Evolutionary conservation across 92 coral and sea anemone species (phyloP).

Genomic region (Porites rus): DNA sequence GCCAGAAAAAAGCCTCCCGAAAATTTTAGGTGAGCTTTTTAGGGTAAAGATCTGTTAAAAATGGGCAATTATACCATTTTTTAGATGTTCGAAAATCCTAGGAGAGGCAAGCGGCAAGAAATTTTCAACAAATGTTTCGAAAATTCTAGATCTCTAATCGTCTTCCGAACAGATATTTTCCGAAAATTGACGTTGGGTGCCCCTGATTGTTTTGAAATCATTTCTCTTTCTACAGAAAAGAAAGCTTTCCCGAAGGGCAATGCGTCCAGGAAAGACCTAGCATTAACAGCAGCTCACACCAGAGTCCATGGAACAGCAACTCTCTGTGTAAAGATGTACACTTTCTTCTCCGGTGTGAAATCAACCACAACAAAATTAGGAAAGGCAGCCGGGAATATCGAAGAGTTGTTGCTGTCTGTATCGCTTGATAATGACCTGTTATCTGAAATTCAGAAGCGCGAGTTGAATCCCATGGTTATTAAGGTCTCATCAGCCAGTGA

Average conservation of each 20-base stretch:
- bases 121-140: too few species aligned
- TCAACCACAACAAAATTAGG: slow-evolving; percentile 72
- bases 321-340: slow-evolving; percentile 72
- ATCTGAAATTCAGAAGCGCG: slow-evolving; percentile 78
- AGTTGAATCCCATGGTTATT: slow-evolving; percentile 94
- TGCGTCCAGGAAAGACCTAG: slow-evolving; percentile 62
- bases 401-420: slow-evolving; percentile 84
- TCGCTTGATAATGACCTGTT: slow-evolving; percentile 82
- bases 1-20: too few species aligned
- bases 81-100: too few species aligned
- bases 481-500: slow-evolving; percentile 83
- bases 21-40: too few species aligned
- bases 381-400: slow-evolving; percentile 74
- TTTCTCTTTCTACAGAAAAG: slow-evolving; percentile 21
- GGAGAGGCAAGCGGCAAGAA: too few species aligned
- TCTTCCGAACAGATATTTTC: too few species aligned
- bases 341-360: slow-evolving; percentile 84
- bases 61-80: too few species aligned
- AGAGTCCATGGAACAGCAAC: slow-evolving; percentile 83
- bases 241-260: slow-evolving; percentile 10
- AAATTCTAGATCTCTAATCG: too few species aligned
- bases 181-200: too few species aligned
- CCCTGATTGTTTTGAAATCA: not conserved
- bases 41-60: too few species aligned
- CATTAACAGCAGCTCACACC: slow-evolving; percentile 69